phyloP scores from a whole-genome alignment of 2,797 vertebrate genomes.

The Tinamus major region DNA sequence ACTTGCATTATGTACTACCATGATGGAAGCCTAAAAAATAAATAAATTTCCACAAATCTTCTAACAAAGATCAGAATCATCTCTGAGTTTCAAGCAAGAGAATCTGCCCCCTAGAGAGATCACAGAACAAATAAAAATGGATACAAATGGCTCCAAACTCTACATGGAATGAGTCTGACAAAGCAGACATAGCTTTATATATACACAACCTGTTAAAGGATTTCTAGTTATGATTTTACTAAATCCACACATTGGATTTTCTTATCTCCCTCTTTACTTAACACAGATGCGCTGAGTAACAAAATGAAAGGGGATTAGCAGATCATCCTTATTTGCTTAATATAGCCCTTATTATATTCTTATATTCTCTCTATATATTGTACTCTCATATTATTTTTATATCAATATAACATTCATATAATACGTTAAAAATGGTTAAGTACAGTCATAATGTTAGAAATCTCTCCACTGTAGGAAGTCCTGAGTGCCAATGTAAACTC shows the following conservation, averaged over 20 bases:
- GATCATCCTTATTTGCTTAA: conserved; percentile 41
- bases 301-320: conserved; percentile 58
- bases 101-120: neutral
- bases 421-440: conserved; percentile 10
- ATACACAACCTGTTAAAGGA: conserved; percentile 22
- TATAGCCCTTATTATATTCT: neutral
- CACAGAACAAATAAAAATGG: neutral
- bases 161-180: neutral
- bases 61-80: neutral
- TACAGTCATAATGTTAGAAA: neutral
- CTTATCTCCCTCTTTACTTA: conserved; percentile 59
- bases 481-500: conserved; percentile 2
- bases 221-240: conserved; percentile 41
- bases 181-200: neutral
- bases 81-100: neutral
- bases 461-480: neutral
- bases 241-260: conserved; percentile 35
- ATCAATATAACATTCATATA: neutral
- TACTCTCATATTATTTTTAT: too few species aligned
- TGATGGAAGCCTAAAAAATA: neutral
- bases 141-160: neutral
- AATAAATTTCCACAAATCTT: neutral
- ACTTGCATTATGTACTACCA: neutral
- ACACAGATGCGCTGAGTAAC: conserved; percentile 55
- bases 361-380: too few species aligned